Conservation (phyloP, 2,113 vertebrate genomes). For the Orycteropus afer region DNA sequence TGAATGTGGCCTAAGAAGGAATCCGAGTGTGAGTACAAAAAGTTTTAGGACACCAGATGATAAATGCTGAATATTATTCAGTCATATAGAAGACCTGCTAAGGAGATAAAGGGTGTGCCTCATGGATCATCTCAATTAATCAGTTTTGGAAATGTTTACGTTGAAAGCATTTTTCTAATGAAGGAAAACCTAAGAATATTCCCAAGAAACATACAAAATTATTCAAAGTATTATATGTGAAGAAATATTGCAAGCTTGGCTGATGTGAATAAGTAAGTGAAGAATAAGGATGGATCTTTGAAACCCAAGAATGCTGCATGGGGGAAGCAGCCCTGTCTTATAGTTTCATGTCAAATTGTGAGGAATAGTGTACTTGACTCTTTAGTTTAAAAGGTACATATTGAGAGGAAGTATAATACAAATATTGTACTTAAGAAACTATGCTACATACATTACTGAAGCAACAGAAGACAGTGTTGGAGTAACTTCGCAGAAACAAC, state of each 20-base stretch:
- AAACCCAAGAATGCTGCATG: fast-evolving
- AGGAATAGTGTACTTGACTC: background rate
- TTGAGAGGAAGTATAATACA: background rate
- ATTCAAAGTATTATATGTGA: background rate
- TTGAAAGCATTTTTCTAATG: background rate
- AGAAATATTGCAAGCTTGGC: background rate
- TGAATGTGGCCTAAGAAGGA: background rate
- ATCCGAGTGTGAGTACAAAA: background rate
- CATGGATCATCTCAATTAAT: background rate
- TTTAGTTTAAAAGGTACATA: background rate
- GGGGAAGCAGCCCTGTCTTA: background rate
- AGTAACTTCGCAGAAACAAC: too few species aligned
- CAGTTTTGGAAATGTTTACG: background rate
- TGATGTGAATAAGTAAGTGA: background rate
- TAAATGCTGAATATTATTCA: background rate
- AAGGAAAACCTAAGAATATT: background rate
- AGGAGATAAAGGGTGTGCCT: background rate
- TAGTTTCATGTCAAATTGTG: background rate
- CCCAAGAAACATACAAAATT: background rate
- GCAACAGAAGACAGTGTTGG: too few species aligned
- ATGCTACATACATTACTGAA: too few species aligned
- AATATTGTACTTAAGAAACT: background rate
- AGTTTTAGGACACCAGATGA: background rate
- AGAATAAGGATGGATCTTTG: background rate
- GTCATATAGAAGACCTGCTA: background rate